Conservation (phyloP, 2,888 invertebrate species). For the Patella depressa region DNA sequence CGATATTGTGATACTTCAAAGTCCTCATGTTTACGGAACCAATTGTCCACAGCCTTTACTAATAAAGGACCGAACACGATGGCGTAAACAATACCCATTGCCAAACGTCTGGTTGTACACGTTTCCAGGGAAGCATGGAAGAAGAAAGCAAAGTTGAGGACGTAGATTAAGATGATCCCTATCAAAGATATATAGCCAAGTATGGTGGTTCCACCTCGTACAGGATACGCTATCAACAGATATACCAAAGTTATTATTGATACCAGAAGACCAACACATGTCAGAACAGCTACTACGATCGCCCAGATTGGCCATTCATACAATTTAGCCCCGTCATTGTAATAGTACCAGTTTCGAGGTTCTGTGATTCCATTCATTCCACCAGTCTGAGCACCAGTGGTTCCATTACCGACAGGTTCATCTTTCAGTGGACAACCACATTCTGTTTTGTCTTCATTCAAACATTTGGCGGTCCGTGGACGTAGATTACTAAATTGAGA, state of each 20-base stretch:
- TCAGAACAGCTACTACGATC: conserved; percentile 59
- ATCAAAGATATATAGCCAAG: conserved; percentile 72
- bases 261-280: conserved; percentile 68
- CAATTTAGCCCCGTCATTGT: conserved; percentile 42
- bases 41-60: conserved; percentile 71
- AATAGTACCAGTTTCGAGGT: conserved; percentile 58
- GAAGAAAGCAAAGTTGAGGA: conserved; percentile 72
- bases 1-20: conserved; percentile 45
- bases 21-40: conserved; percentile 62
- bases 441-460: conserved; percentile 37
- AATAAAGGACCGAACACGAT: conserved; percentile 71
- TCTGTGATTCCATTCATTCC: conserved; percentile 21
- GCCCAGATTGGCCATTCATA: conserved; percentile 66
- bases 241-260: conserved; percentile 68
- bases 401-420: background rate
- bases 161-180: conserved; percentile 72
- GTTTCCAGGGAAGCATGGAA: conserved; percentile 67
- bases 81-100: conserved; percentile 72
- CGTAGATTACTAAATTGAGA: conserved; percentile 20
- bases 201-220: conserved; percentile 68
- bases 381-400: background rate
- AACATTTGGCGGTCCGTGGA: conserved; percentile 42
- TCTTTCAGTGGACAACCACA: background rate
- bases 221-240: conserved; percentile 68
- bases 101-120: conserved; percentile 70